phyloP scores from a whole-genome alignment of 2,113 vertebrate genomes.

The Rhagologus leucostigma region DNA sequence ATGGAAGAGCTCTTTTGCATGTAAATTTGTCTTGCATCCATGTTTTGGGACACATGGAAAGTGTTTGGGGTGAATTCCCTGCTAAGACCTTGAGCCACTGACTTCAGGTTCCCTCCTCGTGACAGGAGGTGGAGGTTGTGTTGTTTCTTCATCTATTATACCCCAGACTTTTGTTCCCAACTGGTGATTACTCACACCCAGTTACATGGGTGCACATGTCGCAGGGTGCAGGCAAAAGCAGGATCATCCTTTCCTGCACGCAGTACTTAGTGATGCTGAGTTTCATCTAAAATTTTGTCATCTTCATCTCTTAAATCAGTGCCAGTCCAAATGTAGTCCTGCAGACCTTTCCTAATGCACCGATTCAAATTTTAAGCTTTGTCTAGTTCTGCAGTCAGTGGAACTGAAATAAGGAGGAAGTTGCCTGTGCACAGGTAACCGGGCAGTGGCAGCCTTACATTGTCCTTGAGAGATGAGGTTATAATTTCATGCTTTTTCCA shows the following conservation, averaged over 20 bases:
- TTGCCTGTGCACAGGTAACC: neutral
- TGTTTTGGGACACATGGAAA: neutral
- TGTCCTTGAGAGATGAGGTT: neutral
- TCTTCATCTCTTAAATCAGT: neutral
- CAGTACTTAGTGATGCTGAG: neutral
- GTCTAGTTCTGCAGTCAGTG: neutral
- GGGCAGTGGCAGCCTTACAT: neutral
- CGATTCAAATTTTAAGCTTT: neutral
- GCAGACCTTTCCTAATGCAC: neutral
- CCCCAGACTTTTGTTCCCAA: neutral
- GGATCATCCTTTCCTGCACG: neutral
- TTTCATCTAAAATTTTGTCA: neutral
- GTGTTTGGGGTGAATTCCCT: neutral
- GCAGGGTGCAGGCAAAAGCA: neutral
- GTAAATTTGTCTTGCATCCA: neutral
- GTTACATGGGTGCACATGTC: neutral
- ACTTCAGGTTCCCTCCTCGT: neutral
- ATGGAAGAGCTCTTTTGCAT: neutral
- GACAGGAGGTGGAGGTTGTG: neutral
- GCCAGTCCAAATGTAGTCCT: neutral
- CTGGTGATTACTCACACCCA: neutral
- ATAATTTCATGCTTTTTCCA: neutral
- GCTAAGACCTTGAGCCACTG: neutral
- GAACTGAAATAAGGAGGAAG: neutral
- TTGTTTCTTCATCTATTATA: neutral